Conservation (phyloP, 92 coral and sea anemone species). For the Epizoanthus scotinus region DNA sequence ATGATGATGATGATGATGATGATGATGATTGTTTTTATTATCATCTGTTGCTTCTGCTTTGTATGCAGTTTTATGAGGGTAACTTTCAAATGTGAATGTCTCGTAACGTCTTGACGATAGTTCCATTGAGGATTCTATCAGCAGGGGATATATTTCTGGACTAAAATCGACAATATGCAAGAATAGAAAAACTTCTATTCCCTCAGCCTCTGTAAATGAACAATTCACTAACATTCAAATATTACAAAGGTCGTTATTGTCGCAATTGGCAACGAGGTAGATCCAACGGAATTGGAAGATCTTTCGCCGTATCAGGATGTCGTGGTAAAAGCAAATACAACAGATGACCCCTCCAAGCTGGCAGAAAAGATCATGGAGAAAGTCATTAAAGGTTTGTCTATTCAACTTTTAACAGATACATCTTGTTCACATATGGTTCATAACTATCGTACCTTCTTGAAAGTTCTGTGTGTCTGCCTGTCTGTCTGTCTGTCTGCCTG, state of each 20-base stretch:
- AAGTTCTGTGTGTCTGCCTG: neutral
- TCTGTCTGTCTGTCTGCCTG: no score
- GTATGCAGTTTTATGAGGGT: no score
- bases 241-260: constrained; percentile 57
- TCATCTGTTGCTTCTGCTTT: no score
- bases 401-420: neutral
- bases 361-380: constrained; percentile 20
- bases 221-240: neutral
- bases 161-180: no score
- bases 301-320: constrained; percentile 34
- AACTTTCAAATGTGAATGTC: no score
- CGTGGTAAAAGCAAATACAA: constrained; percentile 10
- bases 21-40: no score
- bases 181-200: no score
- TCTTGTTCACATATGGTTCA: no score
- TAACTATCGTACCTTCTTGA: neutral
- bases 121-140: no score
- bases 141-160: no score
- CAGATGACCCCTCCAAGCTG: constrained; percentile 25
- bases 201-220: neutral
- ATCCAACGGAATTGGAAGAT: constrained; percentile 33
- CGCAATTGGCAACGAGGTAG: constrained; percentile 73
- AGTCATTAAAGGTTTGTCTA: constrained; percentile 26
- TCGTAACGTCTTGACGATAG: no score
- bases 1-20: no score